A percentile compares a stretch with the other conserved stretches of the same genome.
Evolutionary conservation across 2,797 vertebrate genomes (phyloP).

Genomic region (Fratercula arctica): DNA sequence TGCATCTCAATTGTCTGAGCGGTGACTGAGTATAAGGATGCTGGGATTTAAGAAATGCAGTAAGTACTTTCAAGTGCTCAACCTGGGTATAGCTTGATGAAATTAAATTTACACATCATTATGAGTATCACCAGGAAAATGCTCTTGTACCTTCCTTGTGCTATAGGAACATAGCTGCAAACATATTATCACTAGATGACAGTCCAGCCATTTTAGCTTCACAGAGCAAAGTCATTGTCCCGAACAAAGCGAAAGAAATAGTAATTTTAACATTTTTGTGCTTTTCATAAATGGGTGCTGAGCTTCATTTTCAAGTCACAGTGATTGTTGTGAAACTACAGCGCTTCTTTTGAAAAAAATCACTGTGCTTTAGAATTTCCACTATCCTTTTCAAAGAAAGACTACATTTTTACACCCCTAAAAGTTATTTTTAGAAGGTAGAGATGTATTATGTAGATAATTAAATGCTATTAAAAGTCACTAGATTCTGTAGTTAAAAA

Average conservation of each 20-base stretch:
- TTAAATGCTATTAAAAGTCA: background rate
- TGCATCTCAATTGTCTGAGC: background rate
- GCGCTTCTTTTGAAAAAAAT: background rate
- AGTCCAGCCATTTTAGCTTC: constrained; percentile 39
- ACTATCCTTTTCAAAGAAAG: background rate
- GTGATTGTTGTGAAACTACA: background rate
- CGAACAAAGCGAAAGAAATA: constrained; percentile 49
- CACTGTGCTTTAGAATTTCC: background rate
- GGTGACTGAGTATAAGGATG: background rate
- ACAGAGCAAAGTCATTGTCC: constrained; percentile 23
- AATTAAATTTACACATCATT: constrained; percentile 23
- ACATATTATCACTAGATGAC: constrained; percentile 34
- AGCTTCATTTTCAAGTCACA: background rate
- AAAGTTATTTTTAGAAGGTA: background rate
- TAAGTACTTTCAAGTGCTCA: background rate
- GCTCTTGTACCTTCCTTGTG: background rate
- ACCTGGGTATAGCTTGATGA: background rate
- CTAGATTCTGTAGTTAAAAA: background rate
- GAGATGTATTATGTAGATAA: background rate
- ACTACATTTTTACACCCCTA: background rate
- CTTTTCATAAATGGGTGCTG: background rate
- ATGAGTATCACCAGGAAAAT: background rate
- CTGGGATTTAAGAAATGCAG: background rate
- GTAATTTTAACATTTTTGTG: background rate
- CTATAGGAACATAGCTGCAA: background rate